A percentile compares a stretch with the other conserved stretches of the same genome.
Evolutionary conservation across 2,797 vertebrate species (phyloP).

Genomic region (Basileuterus tristriatus): DNA sequence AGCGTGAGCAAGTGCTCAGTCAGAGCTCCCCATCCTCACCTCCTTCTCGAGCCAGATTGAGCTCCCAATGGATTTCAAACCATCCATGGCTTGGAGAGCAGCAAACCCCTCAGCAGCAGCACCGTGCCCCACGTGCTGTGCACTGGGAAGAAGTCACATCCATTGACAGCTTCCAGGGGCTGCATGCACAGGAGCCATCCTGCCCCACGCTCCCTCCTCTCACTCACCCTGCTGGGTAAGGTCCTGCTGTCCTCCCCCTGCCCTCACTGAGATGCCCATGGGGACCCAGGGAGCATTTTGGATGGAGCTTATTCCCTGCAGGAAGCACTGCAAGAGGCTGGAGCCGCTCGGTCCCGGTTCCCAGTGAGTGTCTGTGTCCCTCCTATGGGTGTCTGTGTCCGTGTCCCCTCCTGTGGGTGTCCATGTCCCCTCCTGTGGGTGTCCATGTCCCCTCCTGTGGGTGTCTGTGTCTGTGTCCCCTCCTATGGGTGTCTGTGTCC

Average conservation of each 20-base stretch:
- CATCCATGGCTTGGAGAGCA: background rate
- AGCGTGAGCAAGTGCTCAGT: background rate
- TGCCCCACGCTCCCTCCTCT: accelerated
- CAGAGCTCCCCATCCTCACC: slow-evolving; percentile 3
- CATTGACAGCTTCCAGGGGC: accelerated
- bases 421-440: no score
- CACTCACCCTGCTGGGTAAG: background rate
- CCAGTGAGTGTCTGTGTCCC: background rate
- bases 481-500: background rate
- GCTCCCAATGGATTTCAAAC: background rate
- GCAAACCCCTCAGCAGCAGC: background rate
- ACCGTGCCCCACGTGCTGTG: accelerated
- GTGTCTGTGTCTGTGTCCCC: no score
- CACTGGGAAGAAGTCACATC: accelerated
- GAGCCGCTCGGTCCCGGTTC: accelerated
- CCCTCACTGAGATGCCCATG: accelerated
- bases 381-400: no score
- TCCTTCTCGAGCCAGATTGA: background rate
- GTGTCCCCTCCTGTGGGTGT: no score
- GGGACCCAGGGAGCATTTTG: accelerated
- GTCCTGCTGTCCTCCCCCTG: background rate
- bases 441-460: no score
- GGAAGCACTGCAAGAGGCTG: background rate
- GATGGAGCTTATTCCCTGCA: background rate
- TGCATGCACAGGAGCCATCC: background rate